Evolutionary conservation across 2,797 vertebrate species (phyloP).

Genomic region (Acipenser oxyrinchus): DNA sequence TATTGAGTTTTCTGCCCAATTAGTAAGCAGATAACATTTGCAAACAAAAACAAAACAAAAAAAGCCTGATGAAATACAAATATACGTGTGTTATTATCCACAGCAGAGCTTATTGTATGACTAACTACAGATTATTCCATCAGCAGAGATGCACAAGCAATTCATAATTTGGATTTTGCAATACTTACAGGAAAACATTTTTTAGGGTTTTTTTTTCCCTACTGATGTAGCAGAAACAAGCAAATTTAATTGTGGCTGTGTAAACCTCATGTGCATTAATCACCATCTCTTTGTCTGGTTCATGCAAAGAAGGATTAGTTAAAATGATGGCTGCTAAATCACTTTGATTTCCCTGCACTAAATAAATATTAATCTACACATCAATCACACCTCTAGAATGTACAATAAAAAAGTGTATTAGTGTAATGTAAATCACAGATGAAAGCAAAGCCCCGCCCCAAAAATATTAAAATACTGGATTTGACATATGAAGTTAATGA

Average conservation of each 20-base stretch:
- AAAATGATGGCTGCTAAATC: slow-evolving; percentile 87
- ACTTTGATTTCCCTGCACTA: slow-evolving; percentile 82
- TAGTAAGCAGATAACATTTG: slow-evolving; percentile 53
- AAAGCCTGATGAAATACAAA: slow-evolving; percentile 1
- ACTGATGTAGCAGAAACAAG: slow-evolving; percentile 38
- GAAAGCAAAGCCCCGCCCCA: too few relatives aligned
- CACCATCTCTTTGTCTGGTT: slow-evolving; percentile 75
- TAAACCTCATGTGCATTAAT: slow-evolving; percentile 66
- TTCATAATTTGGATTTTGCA: slow-evolving; percentile 25
- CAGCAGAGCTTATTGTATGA: neutral
- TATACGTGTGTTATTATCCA: neutral
- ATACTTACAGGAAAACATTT: slow-evolving; percentile 14
- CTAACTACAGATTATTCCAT: neutral
- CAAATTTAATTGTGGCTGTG: slow-evolving; percentile 65
- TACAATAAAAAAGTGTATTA: slow-evolving; percentile 68
- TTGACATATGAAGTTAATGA: slow-evolving; percentile 51
- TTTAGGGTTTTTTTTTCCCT: slow-evolving; percentile 17
- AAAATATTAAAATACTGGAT: too few relatives aligned
- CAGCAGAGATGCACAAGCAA: slow-evolving; percentile 2
- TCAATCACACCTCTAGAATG: slow-evolving; percentile 74
- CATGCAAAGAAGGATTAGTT: slow-evolving; percentile 79
- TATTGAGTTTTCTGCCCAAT: slow-evolving; percentile 59
- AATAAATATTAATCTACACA: slow-evolving; percentile 92
- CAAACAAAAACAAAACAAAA: slow-evolving; percentile 4
- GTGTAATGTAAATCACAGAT: slow-evolving; percentile 71